Evolutionary conservation across 2,113 vertebrate species (phyloP).

Genomic region (Rhodinocichla rosea): DNA sequence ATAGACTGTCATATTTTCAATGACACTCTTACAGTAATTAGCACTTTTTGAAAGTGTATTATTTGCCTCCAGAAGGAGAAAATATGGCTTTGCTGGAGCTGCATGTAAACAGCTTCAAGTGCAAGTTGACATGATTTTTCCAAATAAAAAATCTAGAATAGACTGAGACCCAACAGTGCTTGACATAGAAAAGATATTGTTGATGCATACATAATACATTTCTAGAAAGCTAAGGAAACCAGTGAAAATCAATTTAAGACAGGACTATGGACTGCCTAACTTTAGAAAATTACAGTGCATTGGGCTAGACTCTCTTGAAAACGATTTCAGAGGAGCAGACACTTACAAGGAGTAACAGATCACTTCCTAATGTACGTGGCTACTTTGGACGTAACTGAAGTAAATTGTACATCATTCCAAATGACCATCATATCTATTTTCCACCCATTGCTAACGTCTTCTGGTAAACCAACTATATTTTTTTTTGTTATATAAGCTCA

Average conservation of each 20-base stretch:
- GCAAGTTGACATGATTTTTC: constrained; percentile 30
- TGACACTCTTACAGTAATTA: constrained; percentile 32
- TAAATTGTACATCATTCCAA: background rate
- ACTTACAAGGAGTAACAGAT: background rate
- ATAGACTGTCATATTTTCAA: constrained; percentile 41
- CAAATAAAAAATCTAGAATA: constrained; percentile 14
- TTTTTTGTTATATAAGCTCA: background rate
- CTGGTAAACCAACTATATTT: background rate
- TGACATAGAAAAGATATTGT: constrained; percentile 5
- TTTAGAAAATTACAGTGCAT: background rate
- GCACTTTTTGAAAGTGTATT: constrained; percentile 36
- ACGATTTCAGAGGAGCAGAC: background rate
- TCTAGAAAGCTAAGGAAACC: background rate
- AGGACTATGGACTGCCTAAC: background rate
- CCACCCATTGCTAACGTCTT: background rate
- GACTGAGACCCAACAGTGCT: background rate
- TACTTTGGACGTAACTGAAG: background rate
- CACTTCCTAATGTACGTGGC: background rate
- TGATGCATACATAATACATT: background rate
- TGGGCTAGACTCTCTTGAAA: background rate
- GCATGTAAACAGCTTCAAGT: constrained; percentile 35
- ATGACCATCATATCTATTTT: background rate
- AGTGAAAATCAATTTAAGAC: background rate
- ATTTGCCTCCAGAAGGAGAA: constrained; percentile 40
- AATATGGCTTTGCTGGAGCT: constrained; percentile 21